A percentile compares a stretch with the other conserved stretches of the same genome.
phyloP scores from a whole-genome alignment of 1,140 invertebrate species.

The Hylaeus anthracinus region DNA sequence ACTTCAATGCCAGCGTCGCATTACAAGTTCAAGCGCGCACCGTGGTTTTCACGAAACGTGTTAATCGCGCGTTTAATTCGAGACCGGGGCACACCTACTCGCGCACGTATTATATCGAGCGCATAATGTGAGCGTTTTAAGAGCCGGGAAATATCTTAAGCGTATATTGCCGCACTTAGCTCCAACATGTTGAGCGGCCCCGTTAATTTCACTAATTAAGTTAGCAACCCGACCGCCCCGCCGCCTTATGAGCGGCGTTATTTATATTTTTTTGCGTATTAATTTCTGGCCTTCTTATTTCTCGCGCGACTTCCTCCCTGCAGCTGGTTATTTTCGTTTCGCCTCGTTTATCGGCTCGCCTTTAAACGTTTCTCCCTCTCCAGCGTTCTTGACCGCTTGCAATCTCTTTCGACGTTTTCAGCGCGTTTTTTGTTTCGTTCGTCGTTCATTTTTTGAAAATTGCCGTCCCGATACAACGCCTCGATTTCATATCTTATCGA shows the following conservation, averaged over 20 bases:
- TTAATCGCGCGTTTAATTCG: slow-evolving; percentile 66
- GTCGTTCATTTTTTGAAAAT: slow-evolving; percentile 35
- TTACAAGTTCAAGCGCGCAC: slow-evolving; percentile 15
- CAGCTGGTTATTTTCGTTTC: slow-evolving; percentile 37
- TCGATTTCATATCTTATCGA: slow-evolving; percentile 15
- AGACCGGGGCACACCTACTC: slow-evolving; percentile 37
- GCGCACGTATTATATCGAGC: slow-evolving; percentile 53
- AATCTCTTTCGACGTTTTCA: neutral
- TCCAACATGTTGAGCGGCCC: slow-evolving; percentile 67
- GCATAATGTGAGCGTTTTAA: slow-evolving; percentile 67
- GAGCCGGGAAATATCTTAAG: slow-evolving; percentile 59
- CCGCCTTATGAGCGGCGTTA: slow-evolving; percentile 58
- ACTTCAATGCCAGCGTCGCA: neutral
- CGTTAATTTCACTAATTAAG: slow-evolving; percentile 80
- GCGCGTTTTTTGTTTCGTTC: neutral
- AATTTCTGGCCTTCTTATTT: slow-evolving; percentile 55
- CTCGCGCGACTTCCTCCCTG: slow-evolving; percentile 44
- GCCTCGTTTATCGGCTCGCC: slow-evolving; percentile 3
- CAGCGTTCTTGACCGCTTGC: too few relatives aligned
- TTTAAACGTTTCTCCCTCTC: slow-evolving; percentile 9
- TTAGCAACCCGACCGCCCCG: slow-evolving; percentile 70
- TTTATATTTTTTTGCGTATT: slow-evolving; percentile 62
- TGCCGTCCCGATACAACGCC: neutral
- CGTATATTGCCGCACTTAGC: slow-evolving; percentile 68
- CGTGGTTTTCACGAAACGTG: slow-evolving; percentile 58